Base-by-base conservation (phyloP, 2,888 invertebrate genomes). In the Tethea ocularis region DNA sequence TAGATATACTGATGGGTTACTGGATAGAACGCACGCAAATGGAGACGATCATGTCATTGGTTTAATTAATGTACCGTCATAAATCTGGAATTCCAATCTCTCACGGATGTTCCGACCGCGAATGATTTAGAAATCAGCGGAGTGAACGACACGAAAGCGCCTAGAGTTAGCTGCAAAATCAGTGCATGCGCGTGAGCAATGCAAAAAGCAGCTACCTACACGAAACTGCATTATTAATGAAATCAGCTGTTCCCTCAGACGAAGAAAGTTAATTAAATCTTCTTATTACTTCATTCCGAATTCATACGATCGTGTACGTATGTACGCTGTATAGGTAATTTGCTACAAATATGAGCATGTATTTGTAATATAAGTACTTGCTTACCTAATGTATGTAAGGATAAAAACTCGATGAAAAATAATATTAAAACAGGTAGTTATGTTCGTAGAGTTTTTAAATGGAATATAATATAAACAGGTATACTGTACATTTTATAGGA, bases 171-270 rank as follows among this genome's bases (percentile, higher is more conserved):
- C 75, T 75, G 72, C 72, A 75, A 74, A 77, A 75, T 77, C 73
- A 75, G 70, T 66, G 71, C 74, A 73, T 61, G 72, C 61, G 69
- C 71, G 69, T 70, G 65, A 64, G 60, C 67, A 58, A 62, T 73
- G 75, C 77, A 84, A 82, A 82, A 83, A 62, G 61, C 69, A 61
- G 63, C 67, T 69, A 72, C 75, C 67, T 69, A 72, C 75, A 77
- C 78, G 79, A 82, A 78, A 80, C 78, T 72, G 83, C 74, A 82
- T 84, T 75, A 75, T 76, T 85, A 86, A 86, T 78, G 70, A 83
- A 75, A 89, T 85, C 88, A 88, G 88, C 88, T 88, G 88, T 86
- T 87, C 72, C 76, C 70, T 70, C 65, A 72, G 71, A 76, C 75
- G 72, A 84, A 78, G 79, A 80, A 83, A 86, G 82, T 81, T 81